Conservation (phyloP, 2,888 invertebrate species). For the Ephialtes manifestator region DNA sequence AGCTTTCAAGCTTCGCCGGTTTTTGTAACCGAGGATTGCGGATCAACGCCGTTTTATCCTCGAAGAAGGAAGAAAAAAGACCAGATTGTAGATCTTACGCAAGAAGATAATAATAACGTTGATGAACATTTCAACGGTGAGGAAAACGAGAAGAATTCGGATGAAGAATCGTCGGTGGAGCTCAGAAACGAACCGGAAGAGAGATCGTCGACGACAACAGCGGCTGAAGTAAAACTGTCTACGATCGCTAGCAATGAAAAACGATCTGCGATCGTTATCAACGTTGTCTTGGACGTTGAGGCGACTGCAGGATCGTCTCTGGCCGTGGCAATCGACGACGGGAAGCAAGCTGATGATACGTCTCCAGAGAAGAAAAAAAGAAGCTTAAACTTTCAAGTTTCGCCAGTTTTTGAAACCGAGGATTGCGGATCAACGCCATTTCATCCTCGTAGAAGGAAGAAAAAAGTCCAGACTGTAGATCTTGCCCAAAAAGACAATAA, state of each 20-base stretch:
- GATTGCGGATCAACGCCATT: background rate
- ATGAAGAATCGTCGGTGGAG: background rate
- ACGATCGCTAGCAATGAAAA: background rate
- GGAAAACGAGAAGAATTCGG: background rate
- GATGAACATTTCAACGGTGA: background rate
- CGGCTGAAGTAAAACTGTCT: background rate
- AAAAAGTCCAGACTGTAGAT: background rate
- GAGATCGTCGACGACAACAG: background rate
- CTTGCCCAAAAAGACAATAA: background rate
- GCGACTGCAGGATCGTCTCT: too few species aligned
- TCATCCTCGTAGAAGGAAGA: background rate
- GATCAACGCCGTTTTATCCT: background rate
- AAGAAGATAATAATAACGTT: background rate
- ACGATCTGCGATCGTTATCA: too few species aligned
- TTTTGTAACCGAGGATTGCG: background rate
- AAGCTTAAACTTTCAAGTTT: background rate
- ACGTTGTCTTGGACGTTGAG: too few species aligned
- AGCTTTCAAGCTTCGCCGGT: background rate
- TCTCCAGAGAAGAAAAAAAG: conserved; percentile 17
- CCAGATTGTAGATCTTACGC: background rate
- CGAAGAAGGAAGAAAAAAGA: background rate
- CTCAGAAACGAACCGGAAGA: background rate
- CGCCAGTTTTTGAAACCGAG: background rate
- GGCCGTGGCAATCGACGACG: too few species aligned
- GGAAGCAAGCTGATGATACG: too few species aligned